Evolutionary conservation across 2,113 vertebrate genomes (phyloP).

Genomic region (Stercorarius parasiticus): DNA sequence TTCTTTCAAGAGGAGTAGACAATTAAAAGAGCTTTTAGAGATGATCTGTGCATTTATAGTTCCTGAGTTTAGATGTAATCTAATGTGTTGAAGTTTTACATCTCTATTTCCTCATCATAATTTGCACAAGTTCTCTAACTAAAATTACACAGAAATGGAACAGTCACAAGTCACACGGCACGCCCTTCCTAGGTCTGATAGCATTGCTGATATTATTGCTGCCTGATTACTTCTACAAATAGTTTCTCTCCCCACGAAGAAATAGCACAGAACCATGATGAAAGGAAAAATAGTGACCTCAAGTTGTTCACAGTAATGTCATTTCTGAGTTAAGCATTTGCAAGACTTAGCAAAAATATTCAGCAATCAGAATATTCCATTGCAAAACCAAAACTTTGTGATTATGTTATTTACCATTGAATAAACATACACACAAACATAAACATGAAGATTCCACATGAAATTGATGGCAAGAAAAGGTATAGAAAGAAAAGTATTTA

Average conservation of each 20-base stretch:
- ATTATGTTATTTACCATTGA: not conserved
- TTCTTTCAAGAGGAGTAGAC: not conserved
- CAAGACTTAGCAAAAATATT: not conserved
- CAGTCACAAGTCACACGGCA: not conserved
- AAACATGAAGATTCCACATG: not conserved
- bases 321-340: not conserved
- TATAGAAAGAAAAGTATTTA: not conserved
- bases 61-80: not conserved
- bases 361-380: not conserved
- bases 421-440: not conserved
- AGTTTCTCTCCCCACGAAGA: not conserved
- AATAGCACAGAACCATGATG: not conserved
- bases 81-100: not conserved
- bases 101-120: not conserved
- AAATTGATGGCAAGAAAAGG: not conserved
- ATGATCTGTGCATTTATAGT: not conserved
- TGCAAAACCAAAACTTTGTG: not conserved
- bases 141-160: not conserved
- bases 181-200: not conserved
- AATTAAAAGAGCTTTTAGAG: not conserved
- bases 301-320: not conserved
- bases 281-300: not conserved
- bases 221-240: not conserved
- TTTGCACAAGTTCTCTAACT: not conserved
- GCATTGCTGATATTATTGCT: not conserved